phyloP scores from a whole-genome alignment of 2,797 vertebrate genomes.

The Sebastes itinus region DNA sequence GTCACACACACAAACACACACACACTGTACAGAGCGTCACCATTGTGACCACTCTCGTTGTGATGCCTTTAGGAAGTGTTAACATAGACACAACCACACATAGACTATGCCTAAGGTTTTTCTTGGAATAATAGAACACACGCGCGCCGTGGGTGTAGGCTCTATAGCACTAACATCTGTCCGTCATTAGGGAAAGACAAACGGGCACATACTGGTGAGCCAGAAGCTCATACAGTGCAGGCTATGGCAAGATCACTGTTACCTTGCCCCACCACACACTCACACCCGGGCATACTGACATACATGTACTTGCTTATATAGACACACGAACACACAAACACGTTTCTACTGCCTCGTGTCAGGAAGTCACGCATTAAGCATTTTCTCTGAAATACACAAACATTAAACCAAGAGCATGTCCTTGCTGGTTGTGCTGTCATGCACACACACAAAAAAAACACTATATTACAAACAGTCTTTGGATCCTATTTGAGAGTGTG shows the following conservation, averaged over 20 bases:
- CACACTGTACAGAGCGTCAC: not conserved
- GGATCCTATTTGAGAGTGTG: not conserved
- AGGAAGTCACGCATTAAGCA: not conserved
- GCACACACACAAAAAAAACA: not conserved
- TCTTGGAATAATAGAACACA: conserved; percentile 1
- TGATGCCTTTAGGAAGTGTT: conserved; percentile 43
- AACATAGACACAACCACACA: conserved; percentile 22
- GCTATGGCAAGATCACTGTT: conserved; percentile 61
- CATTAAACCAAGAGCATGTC: not conserved
- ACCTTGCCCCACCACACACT: conserved; percentile 59
- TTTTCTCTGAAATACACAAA: not conserved
- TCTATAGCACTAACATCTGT: conserved; percentile 69
- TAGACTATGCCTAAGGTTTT: conserved; percentile 20
- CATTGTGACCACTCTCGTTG: not conserved
- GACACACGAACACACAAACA: not conserved
- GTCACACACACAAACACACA: not conserved
- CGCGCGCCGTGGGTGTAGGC: conserved; percentile 20
- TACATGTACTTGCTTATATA: not conserved
- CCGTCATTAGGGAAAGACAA: conserved; percentile 63
- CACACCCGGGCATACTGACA: not conserved
- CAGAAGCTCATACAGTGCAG: conserved; percentile 26
- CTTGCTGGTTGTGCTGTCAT: not conserved
- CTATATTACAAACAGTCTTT: not conserved
- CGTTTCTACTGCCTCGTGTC: not conserved
- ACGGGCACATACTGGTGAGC: conserved; percentile 37